Evolutionary conservation across 2,113 vertebrate genomes (phyloP).

Genomic region (Onychorhynchus coronatus): DNA sequence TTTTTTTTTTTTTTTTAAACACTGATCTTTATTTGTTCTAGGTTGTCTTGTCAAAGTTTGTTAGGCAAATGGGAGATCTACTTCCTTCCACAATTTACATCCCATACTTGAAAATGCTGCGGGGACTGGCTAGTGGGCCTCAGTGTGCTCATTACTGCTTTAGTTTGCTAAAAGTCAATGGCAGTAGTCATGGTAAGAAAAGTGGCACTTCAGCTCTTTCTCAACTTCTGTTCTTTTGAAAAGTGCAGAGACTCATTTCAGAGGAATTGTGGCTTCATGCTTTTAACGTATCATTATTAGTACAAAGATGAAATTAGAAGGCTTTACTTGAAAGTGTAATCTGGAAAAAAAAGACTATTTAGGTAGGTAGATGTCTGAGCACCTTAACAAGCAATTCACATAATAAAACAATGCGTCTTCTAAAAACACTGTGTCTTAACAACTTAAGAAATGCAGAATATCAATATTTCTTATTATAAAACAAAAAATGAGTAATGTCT

Average conservation of each 20-base stretch:
- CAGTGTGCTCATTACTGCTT: constrained; percentile 98
- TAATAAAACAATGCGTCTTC: neutral
- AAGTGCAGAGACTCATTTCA: neutral
- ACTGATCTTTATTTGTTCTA: constrained; percentile 63
- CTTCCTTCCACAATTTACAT: constrained; percentile 94
- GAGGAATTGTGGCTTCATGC: neutral
- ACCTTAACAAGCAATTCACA: neutral
- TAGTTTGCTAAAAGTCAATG: constrained; percentile 95
- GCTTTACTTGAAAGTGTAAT: neutral
- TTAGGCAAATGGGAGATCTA: constrained; percentile 97
- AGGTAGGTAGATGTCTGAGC: neutral
- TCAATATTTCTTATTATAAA: neutral
- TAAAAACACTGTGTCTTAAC: neutral
- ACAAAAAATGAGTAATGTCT: neutral
- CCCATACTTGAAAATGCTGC: constrained; percentile 93
- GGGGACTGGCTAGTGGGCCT: constrained; percentile 89
- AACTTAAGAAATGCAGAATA: neutral
- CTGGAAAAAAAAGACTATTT: neutral
- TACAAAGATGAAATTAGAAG: neutral
- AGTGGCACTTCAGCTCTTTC: neutral
- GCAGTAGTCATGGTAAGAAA: constrained; percentile 89
- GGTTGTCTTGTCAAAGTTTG: constrained; percentile 98
- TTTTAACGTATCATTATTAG: neutral
- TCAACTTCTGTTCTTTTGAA: neutral
- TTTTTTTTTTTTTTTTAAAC: neutral